Conservation (phyloP, 1,140 invertebrate species). For the Apis cerana region DNA sequence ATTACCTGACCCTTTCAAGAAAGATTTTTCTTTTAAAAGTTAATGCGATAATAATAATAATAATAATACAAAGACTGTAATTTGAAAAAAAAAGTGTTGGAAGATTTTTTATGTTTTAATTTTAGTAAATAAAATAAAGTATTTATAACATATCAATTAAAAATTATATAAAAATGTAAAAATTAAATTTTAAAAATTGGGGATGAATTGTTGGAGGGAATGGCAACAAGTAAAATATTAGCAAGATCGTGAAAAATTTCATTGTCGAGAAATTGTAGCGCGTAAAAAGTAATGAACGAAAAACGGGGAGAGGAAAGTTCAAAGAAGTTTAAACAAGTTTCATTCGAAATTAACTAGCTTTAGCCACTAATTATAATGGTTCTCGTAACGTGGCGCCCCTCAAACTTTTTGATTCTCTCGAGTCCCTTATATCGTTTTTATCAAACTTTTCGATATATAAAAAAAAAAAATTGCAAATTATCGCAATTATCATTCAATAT, state of each 20-base stretch:
- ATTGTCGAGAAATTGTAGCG: neutral
- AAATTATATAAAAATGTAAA: too few relatives aligned
- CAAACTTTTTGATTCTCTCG: slow-evolving; percentile 22
- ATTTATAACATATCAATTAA: too few relatives aligned
- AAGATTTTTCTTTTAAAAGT: too few relatives aligned
- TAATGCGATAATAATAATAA: too few relatives aligned
- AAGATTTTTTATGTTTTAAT: too few relatives aligned
- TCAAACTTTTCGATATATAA: slow-evolving; percentile 16
- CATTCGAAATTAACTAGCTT: slow-evolving; percentile 40
- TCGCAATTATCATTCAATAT: neutral
- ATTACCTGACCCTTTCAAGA: neutral
- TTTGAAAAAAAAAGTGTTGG: too few relatives aligned
- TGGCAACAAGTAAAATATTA: neutral
- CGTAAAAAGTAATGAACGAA: slow-evolving; percentile 5
- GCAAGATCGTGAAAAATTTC: slow-evolving; percentile 6
- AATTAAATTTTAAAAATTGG: too few relatives aligned
- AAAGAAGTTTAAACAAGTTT: slow-evolving; percentile 33
- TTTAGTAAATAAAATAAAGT: too few relatives aligned
- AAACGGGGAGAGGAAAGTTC: slow-evolving; percentile 5
- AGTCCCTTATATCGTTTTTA: slow-evolving; percentile 23
- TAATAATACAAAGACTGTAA: too few relatives aligned
- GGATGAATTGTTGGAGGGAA: neutral
- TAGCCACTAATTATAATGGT: slow-evolving; percentile 35
- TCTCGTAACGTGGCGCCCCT: slow-evolving; percentile 3
- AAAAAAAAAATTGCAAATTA: slow-evolving; percentile 9